phyloP scores from a whole-genome alignment of 2,888 invertebrate species.

The Pterostichus madidus region DNA sequence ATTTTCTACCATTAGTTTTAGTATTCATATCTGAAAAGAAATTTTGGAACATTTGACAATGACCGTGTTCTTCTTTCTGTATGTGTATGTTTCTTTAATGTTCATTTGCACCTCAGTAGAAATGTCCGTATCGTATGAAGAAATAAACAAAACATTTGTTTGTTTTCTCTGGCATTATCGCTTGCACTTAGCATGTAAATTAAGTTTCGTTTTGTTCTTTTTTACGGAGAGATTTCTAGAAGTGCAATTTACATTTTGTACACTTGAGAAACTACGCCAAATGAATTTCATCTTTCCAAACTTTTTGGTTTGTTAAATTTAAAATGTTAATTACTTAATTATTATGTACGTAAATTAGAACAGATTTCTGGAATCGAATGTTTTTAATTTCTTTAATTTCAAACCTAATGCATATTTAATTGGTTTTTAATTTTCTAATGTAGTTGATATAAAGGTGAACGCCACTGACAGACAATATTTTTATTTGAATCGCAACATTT shows the following conservation, averaged over 20 bases:
- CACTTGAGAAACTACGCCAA: conserved; percentile 54
- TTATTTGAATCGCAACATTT: too few species aligned
- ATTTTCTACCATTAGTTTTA: too few species aligned
- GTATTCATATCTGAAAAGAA: too few species aligned
- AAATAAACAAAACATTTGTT: conserved; percentile 47
- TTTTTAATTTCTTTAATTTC: conserved; percentile 29
- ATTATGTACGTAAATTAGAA: conserved; percentile 47
- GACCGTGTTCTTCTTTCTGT: too few species aligned
- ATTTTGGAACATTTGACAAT: too few species aligned
- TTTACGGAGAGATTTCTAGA: conserved; percentile 33
- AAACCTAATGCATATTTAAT: conserved; percentile 16
- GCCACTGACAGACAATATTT: not conserved
- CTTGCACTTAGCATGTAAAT: conserved; percentile 49
- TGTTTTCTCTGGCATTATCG: conserved; percentile 53
- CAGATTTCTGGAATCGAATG: conserved; percentile 20
- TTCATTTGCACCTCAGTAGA: conserved; percentile 10
- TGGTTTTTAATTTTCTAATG: conserved; percentile 3
- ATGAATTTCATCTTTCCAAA: conserved; percentile 51
- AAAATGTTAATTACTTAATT: conserved; percentile 54
- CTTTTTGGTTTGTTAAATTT: conserved; percentile 51
- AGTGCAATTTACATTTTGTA: conserved; percentile 52
- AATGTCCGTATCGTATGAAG: conserved; percentile 16
- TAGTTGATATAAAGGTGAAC: not conserved
- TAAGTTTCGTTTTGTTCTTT: conserved; percentile 27
- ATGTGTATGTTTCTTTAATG: too few species aligned